phyloP scores from a whole-genome alignment of 2,888 invertebrate genomes.

The Chrysolina americana region DNA sequence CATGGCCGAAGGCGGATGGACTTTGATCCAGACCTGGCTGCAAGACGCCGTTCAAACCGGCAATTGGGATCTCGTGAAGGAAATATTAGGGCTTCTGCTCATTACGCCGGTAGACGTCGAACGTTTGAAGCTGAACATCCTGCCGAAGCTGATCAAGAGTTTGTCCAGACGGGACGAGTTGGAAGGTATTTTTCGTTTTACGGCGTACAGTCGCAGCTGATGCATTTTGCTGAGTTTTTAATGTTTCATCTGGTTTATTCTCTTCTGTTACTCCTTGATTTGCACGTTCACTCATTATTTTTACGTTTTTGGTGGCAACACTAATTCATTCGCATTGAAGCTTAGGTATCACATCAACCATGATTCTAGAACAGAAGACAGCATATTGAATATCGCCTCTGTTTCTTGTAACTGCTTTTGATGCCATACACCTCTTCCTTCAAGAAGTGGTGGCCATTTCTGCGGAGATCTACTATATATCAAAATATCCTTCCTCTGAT shows the following conservation, averaged over 20 bases:
- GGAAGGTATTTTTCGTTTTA: slow-evolving; percentile 75
- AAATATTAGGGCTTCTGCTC: slow-evolving; percentile 87
- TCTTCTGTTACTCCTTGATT: slow-evolving; percentile 10
- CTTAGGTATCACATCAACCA: too few relatives aligned
- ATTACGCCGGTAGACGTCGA: slow-evolving; percentile 93
- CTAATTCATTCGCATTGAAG: too few relatives aligned
- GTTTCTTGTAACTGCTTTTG: too few relatives aligned
- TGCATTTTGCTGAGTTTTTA: slow-evolving; percentile 10
- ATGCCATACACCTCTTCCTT: too few relatives aligned
- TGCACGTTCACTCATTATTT: background rate
- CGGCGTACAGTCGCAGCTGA: background rate
- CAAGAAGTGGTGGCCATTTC: too few relatives aligned
- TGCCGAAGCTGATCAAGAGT: slow-evolving; percentile 92
- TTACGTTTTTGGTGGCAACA: background rate
- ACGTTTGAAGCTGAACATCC: slow-evolving; percentile 90
- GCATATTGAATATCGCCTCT: too few relatives aligned
- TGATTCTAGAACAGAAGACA: too few relatives aligned
- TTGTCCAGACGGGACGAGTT: slow-evolving; percentile 87
- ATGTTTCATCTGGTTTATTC: slow-evolving; percentile 1
- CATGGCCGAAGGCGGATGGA: slow-evolving; percentile 94
- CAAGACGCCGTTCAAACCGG: slow-evolving; percentile 87
- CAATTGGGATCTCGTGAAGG: slow-evolving; percentile 90
- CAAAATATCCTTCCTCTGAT: too few relatives aligned
- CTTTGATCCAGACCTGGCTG: slow-evolving; percentile 90
- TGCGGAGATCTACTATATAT: too few relatives aligned